Evolutionary conservation across 1,140 invertebrate genomes (phyloP).

Genomic region (Euglossa dilemma): DNA sequence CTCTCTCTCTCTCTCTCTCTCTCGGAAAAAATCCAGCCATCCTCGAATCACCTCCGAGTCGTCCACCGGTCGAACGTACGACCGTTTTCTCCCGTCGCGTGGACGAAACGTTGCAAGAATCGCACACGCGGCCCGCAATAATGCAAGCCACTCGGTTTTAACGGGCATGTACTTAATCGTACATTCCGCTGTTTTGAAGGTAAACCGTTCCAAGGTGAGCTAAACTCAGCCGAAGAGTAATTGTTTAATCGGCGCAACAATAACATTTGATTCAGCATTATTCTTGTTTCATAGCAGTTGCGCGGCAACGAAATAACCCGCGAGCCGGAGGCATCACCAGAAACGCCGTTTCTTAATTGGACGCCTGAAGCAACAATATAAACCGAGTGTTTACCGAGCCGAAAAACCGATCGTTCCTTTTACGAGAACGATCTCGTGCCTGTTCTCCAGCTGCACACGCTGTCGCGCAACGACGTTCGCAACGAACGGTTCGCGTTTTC

Average conservation of each 20-base stretch:
- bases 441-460: neutral
- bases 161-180: constrained; percentile 37
- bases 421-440: neutral
- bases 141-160: constrained; percentile 10
- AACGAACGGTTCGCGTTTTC: constrained; percentile 1
- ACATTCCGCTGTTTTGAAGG: constrained; percentile 50
- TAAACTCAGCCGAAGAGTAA: constrained; percentile 54
- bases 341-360: neutral
- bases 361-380: neutral
- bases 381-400: constrained; percentile 8
- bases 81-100: neutral
- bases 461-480: too few species aligned
- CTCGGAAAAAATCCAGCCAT: too few species aligned
- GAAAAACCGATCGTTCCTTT: neutral
- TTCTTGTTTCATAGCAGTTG: constrained; percentile 28
- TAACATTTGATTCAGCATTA: constrained; percentile 69
- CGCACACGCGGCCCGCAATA: constrained; percentile 5
- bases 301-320: neutral
- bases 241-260: constrained; percentile 67
- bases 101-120: constrained; percentile 15
- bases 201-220: constrained; percentile 65
- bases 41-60: too few species aligned
- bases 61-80: neutral
- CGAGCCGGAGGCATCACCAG: neutral
- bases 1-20: too few species aligned